Evolutionary conservation across 2,113 vertebrate genomes (phyloP), one percentile per base, ranked within the genome.

Genomic region (Hypomesus transpacificus): DNA sequence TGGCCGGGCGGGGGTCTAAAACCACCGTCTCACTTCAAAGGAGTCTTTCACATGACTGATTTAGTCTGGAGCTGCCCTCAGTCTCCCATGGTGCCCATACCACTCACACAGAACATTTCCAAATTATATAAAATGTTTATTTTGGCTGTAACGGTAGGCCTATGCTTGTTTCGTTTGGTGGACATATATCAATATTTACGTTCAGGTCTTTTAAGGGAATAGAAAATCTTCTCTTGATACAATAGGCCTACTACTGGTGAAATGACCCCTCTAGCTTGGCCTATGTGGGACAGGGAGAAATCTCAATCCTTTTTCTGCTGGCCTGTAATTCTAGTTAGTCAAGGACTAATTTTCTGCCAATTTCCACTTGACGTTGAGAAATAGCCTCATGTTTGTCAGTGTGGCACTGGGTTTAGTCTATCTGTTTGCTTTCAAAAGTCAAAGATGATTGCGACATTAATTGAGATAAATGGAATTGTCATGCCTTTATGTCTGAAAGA

Each of bases 121-220:
- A n/a, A 20, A 65, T 51, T 9, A 65, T 22, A 46, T 65, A 17
- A 39, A 65, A 65, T 39, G 63, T 20, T 65, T 50, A 65, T 50
- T 46, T 65, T 65, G 63, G 63, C 34, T n/a, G 1, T 1, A 50
- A 3, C n/a, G 39, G 16, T 56, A 56, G 11, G 16, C 28, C 31
- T 18, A 18, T 63, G 20, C 18, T 14, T 34, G 39, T 28, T 20
- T 18, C 31, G 14, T 13, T 16, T 21, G 8, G 63, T 65, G 20
- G 46, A 21, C n/a, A 65, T 46, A 14, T 3, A 3, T 21, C 7
- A 59, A 16, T 20, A 22, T 65, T 4, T 65, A 65, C 21, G 31
- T 65, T 6, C 34, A 65, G 34, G 63, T 65, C 63, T 65, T 65
- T 50, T 50, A 21, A 65, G 31, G 63, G 18, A 11, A 28, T 39